Percentiles rank a stretch among this genome's conserved stretches.
phyloP scores from a whole-genome alignment of 2,888 invertebrate species.

The Pyrochroa serraticornis region DNA sequence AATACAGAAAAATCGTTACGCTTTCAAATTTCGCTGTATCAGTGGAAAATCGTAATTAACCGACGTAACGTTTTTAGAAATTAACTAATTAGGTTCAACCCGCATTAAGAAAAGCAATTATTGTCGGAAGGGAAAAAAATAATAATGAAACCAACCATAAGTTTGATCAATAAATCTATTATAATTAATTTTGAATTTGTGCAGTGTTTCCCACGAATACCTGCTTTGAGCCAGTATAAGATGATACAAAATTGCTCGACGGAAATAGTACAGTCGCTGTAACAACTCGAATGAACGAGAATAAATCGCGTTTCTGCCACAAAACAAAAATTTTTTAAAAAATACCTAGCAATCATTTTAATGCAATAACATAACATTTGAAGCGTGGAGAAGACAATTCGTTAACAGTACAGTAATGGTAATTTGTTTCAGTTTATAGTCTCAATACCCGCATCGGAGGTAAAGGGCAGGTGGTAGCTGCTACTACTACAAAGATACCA shows the following conservation, averaged over 20 bases:
- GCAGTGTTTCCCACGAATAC: slow-evolving; percentile 56
- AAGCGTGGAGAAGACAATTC: slow-evolving; percentile 5
- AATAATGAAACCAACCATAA: slow-evolving; percentile 34
- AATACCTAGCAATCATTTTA: slow-evolving; percentile 4
- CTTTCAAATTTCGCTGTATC: slow-evolving; percentile 53
- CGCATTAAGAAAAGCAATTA: slow-evolving; percentile 1
- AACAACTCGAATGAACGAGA: slow-evolving; percentile 11
- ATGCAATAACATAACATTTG: slow-evolving; percentile 11
- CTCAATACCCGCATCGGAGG: slow-evolving; percentile 31
- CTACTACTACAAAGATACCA: neutral
- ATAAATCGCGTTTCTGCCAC: slow-evolving; percentile 7
- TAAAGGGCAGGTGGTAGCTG: slow-evolving; percentile 35
- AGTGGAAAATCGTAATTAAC: slow-evolving; percentile 31
- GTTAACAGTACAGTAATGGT: slow-evolving; percentile 1
- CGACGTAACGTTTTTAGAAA: slow-evolving; percentile 22
- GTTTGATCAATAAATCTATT: slow-evolving; percentile 56
- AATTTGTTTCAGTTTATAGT: neutral
- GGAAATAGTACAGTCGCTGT: slow-evolving; percentile 51
- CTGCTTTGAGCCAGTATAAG: slow-evolving; percentile 50
- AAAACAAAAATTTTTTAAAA: slow-evolving; percentile 14
- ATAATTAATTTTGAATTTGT: slow-evolving; percentile 56
- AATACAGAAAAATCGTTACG: slow-evolving; percentile 46
- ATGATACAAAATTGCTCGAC: slow-evolving; percentile 54
- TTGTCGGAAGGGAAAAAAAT: slow-evolving; percentile 15
- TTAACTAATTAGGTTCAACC: slow-evolving; percentile 24